Evolutionary conservation across 2,113 vertebrate species (phyloP), one percentile per base, ranked within the genome.

Genomic region (Actinemys pallida): DNA sequence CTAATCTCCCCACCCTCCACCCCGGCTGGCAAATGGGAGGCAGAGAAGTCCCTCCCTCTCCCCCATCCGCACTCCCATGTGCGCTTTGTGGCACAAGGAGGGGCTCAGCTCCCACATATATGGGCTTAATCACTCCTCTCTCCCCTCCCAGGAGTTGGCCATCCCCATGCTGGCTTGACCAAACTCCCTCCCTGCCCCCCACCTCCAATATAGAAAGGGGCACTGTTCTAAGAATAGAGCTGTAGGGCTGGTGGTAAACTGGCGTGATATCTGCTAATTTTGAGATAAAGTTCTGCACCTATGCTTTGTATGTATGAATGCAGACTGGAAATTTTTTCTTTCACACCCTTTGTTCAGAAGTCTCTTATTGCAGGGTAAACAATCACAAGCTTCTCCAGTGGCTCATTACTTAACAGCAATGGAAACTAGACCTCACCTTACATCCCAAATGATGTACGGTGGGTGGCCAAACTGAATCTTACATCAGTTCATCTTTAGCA

Each of bases 41-140:
- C 59, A 16, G 1, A 78, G 12, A 83, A 72, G 65, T 20, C 35
- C 8, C 65, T 39, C 4, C 2, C 1, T 8, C 1, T 5, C 9
- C 14, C 79, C 4, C 83, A n/a, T 9, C 24, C 62, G 49, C 53
- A 79, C 72, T 47, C n/a, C 29, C 1, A 5, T 54, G 69, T 17
- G 22, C 22, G 24, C 10, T 7, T 81, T 90, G 17, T 83, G 86
- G 45, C 84, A 87, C 27, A 84, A 93, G 90, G 76, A 31, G 65
- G 19, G 17, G 2, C 4, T 91, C 2, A 59, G 8, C 8, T 91
- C 88, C 6, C 80, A 13, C 5, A 65, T 4, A 49, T 2, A 16
- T 72, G 25, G 4, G 72, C 2, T 90, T 12, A 86, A 81, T 20
- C 88, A 19, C 2, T 78, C 42, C 42, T 47, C 39, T 47, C 6